Evolutionary conservation across 2,888 invertebrate species (phyloP), one percentile per base, ranked within the genome.

Genomic region (Campoplex nolae): DNA sequence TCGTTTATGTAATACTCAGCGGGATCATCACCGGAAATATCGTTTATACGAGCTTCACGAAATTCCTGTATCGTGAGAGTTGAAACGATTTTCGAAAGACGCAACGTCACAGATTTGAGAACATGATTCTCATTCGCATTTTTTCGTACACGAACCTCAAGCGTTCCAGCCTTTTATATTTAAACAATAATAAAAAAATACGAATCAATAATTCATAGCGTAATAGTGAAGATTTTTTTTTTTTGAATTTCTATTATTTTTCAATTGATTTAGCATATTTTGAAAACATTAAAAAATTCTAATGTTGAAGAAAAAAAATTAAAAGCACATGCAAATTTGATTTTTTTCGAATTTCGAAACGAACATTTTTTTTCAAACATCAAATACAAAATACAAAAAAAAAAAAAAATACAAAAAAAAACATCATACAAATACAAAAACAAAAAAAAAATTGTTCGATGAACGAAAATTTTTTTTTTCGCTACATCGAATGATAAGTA

Each of bases 101-200:
- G 95, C 89, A 95, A 95, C 89, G 95, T 95, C 23, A 96, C 95
- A 89, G 95, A 95, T 8, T 95, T 95, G 74, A 96, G 92, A 8
- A 96, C 96, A 89, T 95, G 91, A 92, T 96, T 96, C 90, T 96
- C 96, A 91, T 96, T 95, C 6, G 96, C 96, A 92, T 96, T 96
- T 51, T 96, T 92, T 51, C 96, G 92, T 6, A 96, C 95, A 35
- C 96, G 93, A 3, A 96, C 96, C 90, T 96, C 96, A 1, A 96
- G 94, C 3, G 95, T 95, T 38, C 96, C 96, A 87, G 95, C 95
- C 95, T 95, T 90, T 6, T 91, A 89, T 48, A 35, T n/a, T 62
- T 54, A 11, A 11, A n/a, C n/a, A n/a, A 54, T 13, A 28, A 28
- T 73, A 35, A 77, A 81, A 71, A 35, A 75, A 35, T 74, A 42